phyloP scores from a whole-genome alignment of 2,888 invertebrate species.

The Microplitis manilae region DNA sequence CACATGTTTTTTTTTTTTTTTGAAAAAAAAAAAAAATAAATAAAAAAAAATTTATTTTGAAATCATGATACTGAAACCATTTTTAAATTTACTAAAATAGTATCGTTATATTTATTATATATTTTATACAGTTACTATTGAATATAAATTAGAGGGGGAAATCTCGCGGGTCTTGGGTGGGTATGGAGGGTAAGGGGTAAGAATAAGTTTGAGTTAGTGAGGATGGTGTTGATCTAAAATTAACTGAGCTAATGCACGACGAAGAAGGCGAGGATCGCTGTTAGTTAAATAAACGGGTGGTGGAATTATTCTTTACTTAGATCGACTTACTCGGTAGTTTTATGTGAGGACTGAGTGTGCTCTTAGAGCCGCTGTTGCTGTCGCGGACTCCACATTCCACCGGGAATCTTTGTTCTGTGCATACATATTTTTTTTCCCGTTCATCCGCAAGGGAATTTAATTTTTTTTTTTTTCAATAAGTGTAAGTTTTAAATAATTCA shows the following conservation, averaged over 20 bases:
- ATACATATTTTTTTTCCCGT: conserved; percentile 55
- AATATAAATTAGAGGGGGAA: not conserved
- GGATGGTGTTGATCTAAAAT: not conserved
- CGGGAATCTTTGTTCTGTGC: conserved; percentile 67
- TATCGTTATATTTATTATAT: conserved; percentile 6
- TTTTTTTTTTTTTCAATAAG: conserved; percentile 51
- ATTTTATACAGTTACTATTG: not conserved
- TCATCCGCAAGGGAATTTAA: conserved; percentile 56
- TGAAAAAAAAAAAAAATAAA: too few species aligned
- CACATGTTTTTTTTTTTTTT: too few species aligned
- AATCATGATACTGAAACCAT: not conserved
- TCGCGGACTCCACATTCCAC: conserved; percentile 83
- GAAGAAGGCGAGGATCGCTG: conserved; percentile 46
- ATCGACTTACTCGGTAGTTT: not conserved
- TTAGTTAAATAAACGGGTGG: conserved; percentile 46
- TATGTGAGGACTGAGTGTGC: not conserved
- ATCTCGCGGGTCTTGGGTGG: not conserved
- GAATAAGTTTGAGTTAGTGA: conserved; percentile 34
- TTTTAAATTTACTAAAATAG: not conserved
- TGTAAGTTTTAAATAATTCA: conserved; percentile 54
- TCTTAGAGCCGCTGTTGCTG: conserved; percentile 79
- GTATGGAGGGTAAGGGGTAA: conserved; percentile 27
- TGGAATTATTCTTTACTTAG: not conserved
- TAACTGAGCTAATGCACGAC: conserved; percentile 28
- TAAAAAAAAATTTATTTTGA: not conserved